A percentile compares a stretch with the other conserved stretches of the same genome.
These are phyloP conservation scores for Monarcha castaneiventris DNA, from an alignment of 2,113 vertebrate species.

Conservation along the genomic window DNA sequence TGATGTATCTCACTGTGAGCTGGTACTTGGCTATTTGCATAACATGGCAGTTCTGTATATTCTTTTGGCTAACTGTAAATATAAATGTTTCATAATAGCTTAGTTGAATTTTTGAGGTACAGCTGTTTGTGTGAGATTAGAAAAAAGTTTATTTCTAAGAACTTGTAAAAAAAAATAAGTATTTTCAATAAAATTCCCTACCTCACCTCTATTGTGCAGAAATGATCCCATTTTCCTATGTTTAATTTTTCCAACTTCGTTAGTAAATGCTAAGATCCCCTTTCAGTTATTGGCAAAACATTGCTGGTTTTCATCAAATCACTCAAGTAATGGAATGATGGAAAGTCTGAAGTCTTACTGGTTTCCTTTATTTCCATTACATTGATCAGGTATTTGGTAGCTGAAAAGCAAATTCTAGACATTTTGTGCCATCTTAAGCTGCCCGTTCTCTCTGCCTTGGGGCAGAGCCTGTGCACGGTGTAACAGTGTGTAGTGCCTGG, in stretches of 20 bases:
- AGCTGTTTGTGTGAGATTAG: slow-evolving; percentile 72
- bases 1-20: slow-evolving; percentile 72
- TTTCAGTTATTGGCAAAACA: neutral
- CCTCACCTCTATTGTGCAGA: slow-evolving; percentile 53
- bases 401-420: neutral
- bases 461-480: neutral
- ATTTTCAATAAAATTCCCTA: slow-evolving; percentile 70
- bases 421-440: neutral
- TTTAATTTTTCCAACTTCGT: neutral
- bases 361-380: neutral
- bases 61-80: slow-evolving; percentile 75
- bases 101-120: slow-evolving; percentile 73
- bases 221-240: slow-evolving; percentile 50
- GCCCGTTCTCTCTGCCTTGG: neutral
- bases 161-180: slow-evolving; percentile 60
- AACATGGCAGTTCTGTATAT: slow-evolving; percentile 72
- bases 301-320: neutral
- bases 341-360: neutral
- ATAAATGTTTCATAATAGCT: slow-evolving; percentile 76
- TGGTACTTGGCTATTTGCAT: slow-evolving; percentile 64
- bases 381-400: neutral
- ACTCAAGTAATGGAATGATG: neutral
- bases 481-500: neutral
- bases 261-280: neutral
- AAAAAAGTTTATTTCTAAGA: slow-evolving; percentile 63